Percentiles rank a stretch among this genome's conserved stretches.
Evolutionary conservation across 2,888 invertebrate genomes (phyloP).

Genomic region (Cataglyphis cursor): DNA sequence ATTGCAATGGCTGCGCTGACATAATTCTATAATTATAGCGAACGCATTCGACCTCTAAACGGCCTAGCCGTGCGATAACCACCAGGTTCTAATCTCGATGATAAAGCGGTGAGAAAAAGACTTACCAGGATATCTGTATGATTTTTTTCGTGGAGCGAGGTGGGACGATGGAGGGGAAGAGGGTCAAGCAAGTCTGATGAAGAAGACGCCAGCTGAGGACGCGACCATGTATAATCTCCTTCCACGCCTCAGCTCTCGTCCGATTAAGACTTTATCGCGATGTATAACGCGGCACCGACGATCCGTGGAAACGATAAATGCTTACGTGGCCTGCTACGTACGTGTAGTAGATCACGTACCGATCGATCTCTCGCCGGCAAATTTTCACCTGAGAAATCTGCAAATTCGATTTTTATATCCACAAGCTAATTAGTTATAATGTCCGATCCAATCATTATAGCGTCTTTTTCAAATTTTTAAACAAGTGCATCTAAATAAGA

Average conservation of each 20-base stretch:
- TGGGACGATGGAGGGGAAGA: not conserved
- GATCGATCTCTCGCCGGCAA: slow-evolving; percentile 56
- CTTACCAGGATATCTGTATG: slow-evolving; percentile 44
- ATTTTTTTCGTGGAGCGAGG: slow-evolving; percentile 50
- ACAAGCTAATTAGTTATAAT: slow-evolving; percentile 9
- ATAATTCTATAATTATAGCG: slow-evolving; percentile 80
- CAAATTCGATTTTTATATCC: slow-evolving; percentile 3
- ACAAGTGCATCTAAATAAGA: not conserved
- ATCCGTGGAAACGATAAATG: slow-evolving; percentile 72
- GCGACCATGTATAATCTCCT: slow-evolving; percentile 65
- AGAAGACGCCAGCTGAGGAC: slow-evolving; percentile 58
- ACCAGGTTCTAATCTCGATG: slow-evolving; percentile 76
- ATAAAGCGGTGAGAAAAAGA: slow-evolving; percentile 71
- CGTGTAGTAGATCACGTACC: slow-evolving; percentile 78
- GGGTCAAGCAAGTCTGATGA: slow-evolving; percentile 19
- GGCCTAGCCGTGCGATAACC: slow-evolving; percentile 80
- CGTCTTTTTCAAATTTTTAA: not conserved
- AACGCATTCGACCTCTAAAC: slow-evolving; percentile 81
- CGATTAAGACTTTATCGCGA: slow-evolving; percentile 74
- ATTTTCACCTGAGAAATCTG: slow-evolving; percentile 50
- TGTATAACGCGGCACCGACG: slow-evolving; percentile 64
- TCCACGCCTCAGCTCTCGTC: slow-evolving; percentile 64
- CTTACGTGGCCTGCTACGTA: slow-evolving; percentile 74
- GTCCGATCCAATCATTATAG: not conserved
- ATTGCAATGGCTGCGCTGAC: slow-evolving; percentile 60